Evolutionary conservation across 2,888 invertebrate species (phyloP).

Genomic region (Cenopis cana): DNA sequence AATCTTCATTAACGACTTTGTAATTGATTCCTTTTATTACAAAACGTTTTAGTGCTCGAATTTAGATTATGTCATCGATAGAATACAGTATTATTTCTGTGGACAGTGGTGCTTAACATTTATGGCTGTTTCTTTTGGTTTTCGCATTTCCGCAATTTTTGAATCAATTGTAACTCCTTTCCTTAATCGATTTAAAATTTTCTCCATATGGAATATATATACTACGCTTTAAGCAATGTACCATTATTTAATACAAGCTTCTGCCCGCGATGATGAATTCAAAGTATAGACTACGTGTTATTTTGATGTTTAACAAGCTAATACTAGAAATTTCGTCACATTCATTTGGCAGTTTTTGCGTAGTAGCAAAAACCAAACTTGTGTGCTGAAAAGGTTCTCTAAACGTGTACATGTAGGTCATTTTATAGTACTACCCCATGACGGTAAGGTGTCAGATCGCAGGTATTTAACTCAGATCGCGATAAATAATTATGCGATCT

Average conservation of each 20-base stretch:
- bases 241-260: background rate
- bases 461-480: too few species aligned
- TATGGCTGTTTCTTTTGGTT: background rate
- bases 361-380: background rate
- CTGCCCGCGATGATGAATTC: background rate
- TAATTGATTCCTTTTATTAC: conserved; percentile 26
- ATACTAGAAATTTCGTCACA: too few species aligned
- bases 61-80: background rate
- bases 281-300: too few species aligned
- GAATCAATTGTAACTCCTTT: background rate
- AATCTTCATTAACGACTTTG: conserved; percentile 35
- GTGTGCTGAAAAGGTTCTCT: background rate
- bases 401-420: background rate
- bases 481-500: too few species aligned
- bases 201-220: background rate
- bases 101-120: background rate
- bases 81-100: background rate
- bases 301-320: too few species aligned
- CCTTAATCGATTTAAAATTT: background rate
- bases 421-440: too few species aligned
- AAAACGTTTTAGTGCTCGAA: conserved; percentile 14
- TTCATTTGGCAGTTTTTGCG: background rate
- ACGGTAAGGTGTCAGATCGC: too few species aligned
- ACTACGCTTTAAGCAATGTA: background rate
- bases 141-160: too few species aligned